Evolutionary conservation across 2,797 vertebrate species (phyloP), one percentile per base, ranked within the genome.

Genomic region (Urophycis tenuis): DNA sequence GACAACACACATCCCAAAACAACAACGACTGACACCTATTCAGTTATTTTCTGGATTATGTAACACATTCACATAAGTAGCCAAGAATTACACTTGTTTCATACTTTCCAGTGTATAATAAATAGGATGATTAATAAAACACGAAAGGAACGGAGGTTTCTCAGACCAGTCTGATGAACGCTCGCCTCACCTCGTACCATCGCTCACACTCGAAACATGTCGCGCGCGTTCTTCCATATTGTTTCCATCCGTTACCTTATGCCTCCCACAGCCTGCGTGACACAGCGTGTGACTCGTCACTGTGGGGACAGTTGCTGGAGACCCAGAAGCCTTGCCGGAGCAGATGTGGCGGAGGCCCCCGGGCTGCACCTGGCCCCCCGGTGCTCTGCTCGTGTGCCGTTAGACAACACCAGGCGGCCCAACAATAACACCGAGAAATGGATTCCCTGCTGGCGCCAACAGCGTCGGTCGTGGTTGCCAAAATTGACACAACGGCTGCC

Each of bases 341-440:
- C 69, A 72, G 70, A 71, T 33, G 39, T 49, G 25, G 9, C 36
- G 8, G 33, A 22, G 25, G 14, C n/a, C 34, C 34, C 15, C 22
- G 35, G 67, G 25, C 29, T 70, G 75, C 64, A 76, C 67, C 36
- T 36, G 64, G 75, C 39, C 33, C 33, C 17, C 41, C 45, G 17
- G 39, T 32, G 30, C 14, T 29, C 32, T 25, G 36, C 25, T 60
- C 19, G 53, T 60, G 22, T 60, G 53, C 60, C 29, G n/a, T 67
- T 67, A 67, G n/a, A 67, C 5, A 71, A 31, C 69, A 71, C 31
- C 1, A 71, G 12, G 15, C 29, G 15, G 30, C 30, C 30, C 30
- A 71, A 71, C 30, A 71, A 33, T 31, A 71, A 71, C 69, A 32
- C 22, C 19, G 19, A 33, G 8, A 71, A 71, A 33, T 17, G 69